Evolutionary conservation across 1,140 invertebrate genomes (phyloP).

Genomic region (Diorhabda carinulata): DNA sequence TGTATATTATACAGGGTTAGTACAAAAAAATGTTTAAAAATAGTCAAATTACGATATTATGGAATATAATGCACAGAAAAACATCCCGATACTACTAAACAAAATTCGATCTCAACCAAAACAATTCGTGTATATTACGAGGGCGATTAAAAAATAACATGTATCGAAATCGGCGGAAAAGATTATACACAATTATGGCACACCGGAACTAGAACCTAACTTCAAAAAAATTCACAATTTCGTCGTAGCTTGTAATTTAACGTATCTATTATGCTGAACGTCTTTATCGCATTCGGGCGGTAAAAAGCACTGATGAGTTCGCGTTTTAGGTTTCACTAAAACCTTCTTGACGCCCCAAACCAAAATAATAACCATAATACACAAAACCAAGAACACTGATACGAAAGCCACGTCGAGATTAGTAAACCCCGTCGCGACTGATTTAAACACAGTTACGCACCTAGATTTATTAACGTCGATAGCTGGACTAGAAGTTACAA

Average conservation of each 20-base stretch:
- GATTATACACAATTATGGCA: constrained; percentile 12
- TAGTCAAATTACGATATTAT: too few species aligned
- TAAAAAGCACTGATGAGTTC: constrained; percentile 56
- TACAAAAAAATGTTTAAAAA: too few species aligned
- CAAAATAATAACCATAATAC: constrained; percentile 52
- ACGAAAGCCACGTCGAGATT: constrained; percentile 53
- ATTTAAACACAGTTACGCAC: constrained; percentile 53
- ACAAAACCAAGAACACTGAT: constrained; percentile 52
- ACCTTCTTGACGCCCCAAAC: constrained; percentile 55
- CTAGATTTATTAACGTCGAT: constrained; percentile 42
- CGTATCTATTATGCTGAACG: constrained; percentile 54
- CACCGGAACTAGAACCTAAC: constrained; percentile 3
- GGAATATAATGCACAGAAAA: too few species aligned
- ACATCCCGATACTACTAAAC: too few species aligned
- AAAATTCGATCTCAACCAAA: too few species aligned
- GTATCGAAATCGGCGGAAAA: too few species aligned
- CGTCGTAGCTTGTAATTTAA: constrained; percentile 60
- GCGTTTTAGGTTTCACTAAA: constrained; percentile 51
- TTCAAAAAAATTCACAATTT: constrained; percentile 41
- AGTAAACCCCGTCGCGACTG: constrained; percentile 50
- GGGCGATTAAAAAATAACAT: too few species aligned
- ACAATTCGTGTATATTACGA: too few species aligned
- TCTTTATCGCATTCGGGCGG: constrained; percentile 50
- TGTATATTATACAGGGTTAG: too few species aligned
- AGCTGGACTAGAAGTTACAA: constrained; percentile 33